Conservation (phyloP, 2,888 invertebrate species). For the Crepidodera aurea region DNA sequence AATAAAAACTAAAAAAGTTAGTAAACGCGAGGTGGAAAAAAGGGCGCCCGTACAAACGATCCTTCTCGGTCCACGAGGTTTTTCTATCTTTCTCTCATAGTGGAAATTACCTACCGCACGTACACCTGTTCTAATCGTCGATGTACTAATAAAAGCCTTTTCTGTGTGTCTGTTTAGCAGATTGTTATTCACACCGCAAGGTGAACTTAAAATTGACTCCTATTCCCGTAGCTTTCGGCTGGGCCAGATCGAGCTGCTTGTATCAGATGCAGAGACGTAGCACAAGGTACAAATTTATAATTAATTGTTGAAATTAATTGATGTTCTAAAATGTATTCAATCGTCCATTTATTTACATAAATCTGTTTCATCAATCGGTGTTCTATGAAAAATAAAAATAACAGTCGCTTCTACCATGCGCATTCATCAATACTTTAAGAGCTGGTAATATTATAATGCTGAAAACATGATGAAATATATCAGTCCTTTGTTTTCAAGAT, state of each 20-base stretch:
- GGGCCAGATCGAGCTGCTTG: not conserved
- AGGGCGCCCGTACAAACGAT: constrained; percentile 7
- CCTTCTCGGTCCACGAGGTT: not conserved
- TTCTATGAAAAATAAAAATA: too few relatives aligned
- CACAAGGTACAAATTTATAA: too few relatives aligned
- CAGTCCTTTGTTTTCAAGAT: too few relatives aligned
- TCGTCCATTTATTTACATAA: too few relatives aligned
- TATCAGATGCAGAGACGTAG: constrained; percentile 1
- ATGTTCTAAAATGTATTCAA: too few relatives aligned
- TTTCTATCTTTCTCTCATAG: constrained; percentile 22
- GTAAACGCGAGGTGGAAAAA: constrained; percentile 6
- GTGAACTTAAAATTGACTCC: constrained; percentile 28
- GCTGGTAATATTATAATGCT: too few relatives aligned
- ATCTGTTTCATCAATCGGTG: too few relatives aligned
- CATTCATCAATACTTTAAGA: too few relatives aligned
- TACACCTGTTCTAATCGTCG: constrained; percentile 38
- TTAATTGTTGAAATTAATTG: too few relatives aligned
- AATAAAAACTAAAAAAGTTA: constrained; percentile 3
- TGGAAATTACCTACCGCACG: constrained; percentile 34
- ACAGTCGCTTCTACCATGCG: too few relatives aligned
- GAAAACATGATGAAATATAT: too few relatives aligned
- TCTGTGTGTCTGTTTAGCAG: constrained; percentile 32
- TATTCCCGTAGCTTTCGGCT: constrained; percentile 20
- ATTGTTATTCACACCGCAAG: constrained; percentile 39
- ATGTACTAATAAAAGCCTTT: constrained; percentile 33